Evolutionary conservation across 1,140 invertebrate genomes (phyloP), one percentile per base, ranked within the genome.

Genomic region (Wasmannia auropunctata): DNA sequence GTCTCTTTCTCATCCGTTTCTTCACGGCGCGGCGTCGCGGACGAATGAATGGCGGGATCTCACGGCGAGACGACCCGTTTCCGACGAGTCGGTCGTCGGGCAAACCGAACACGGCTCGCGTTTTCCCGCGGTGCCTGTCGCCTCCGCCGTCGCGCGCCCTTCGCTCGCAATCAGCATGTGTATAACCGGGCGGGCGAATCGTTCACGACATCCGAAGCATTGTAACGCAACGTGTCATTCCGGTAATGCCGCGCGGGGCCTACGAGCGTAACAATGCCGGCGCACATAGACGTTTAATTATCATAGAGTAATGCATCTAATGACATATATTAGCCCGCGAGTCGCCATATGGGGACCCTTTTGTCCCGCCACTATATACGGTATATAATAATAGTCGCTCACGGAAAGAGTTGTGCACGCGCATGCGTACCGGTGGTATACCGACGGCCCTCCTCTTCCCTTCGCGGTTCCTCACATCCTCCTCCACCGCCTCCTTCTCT

Each of bases 281-380:
- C 81, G 89, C 60, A 75, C 94, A 94, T 94, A 94, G 94, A 95
- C 94, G 93, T 95, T 95, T 95, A 95, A 95, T 95, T 95, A 94
- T 94, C 94, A 95, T 95, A 95, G 94, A 95, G 94, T 95, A 95
- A 95, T 95, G 88, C 83, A 92, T 93, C 94, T 95, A 95, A 95
- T 95, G 93, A 95, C 95, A 95, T 95, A 95, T 87, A 95, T 95
- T 95, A 95, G 91, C 72, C 77, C 90, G 90, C 91, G 92, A 93
- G 91, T 94, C 92, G 93, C 93, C 95, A 95, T 95, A 95, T 95
- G 94, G 94, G 91, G 89, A 92, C 22, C 77, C 89, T 90, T 90
- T 90, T 90, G 89, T 90, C 56, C 90, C 89, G 86, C 86, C 86
- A 84, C 70, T 88, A 86, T 90, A 80, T 86, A 88, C 88, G 89